phyloP scores from a whole-genome alignment of 2,797 vertebrate species.

The Oophaga sylvatica region DNA sequence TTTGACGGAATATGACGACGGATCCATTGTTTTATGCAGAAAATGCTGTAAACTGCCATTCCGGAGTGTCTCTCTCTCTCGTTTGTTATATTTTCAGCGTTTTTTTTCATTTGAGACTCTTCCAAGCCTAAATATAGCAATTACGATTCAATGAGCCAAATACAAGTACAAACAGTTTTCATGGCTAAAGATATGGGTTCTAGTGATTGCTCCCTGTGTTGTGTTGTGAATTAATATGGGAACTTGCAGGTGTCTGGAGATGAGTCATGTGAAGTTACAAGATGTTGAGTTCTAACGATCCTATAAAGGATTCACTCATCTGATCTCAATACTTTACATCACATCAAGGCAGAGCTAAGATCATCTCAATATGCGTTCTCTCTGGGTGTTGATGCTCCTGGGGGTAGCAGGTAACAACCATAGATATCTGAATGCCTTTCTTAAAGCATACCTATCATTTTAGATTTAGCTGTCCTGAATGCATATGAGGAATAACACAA shows the following conservation, averaged over 20 bases:
- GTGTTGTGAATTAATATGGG: slow-evolving; percentile 14
- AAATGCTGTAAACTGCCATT: no score
- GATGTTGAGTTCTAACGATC: not conserved
- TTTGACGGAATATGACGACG: no score
- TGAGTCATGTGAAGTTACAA: slow-evolving; percentile 36
- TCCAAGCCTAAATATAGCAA: not conserved
- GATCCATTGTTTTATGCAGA: no score
- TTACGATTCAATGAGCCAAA: not conserved
- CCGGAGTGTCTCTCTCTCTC: no score
- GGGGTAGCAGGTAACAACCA: slow-evolving; percentile 42
- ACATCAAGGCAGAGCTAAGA: not conserved
- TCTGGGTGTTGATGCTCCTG: slow-evolving; percentile 40
- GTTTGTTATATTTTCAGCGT: not conserved
- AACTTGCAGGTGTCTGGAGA: slow-evolving; percentile 49
- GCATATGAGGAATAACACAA: no score
- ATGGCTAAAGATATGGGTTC: not conserved
- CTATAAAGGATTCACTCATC: slow-evolving; percentile 5
- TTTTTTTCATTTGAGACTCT: not conserved
- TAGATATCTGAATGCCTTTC: not conserved
- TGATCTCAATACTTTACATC: not conserved
- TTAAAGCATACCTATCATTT: no score
- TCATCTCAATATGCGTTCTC: slow-evolving; percentile 22
- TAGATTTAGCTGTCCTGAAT: no score
- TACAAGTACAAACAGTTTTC: not conserved
- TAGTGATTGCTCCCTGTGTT: not conserved